Conservation (phyloP, 2,888 invertebrate species). For the Omphaloscelis lunosa region DNA sequence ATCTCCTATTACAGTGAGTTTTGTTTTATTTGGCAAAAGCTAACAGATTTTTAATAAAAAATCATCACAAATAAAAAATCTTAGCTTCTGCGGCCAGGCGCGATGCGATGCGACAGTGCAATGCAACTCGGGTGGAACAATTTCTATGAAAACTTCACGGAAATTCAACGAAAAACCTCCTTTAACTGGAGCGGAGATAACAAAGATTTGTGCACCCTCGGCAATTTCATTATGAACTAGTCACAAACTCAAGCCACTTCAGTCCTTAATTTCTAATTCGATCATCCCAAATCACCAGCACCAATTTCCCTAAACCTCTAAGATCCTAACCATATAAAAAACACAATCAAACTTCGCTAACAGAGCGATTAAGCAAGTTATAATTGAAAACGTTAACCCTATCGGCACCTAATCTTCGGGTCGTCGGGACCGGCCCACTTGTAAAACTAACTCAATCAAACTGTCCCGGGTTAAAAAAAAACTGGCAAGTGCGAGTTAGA, state of each 20-base stretch:
- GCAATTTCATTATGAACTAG: slow-evolving; percentile 11
- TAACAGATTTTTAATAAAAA: neutral
- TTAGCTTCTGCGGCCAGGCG: no score
- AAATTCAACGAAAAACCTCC: no score
- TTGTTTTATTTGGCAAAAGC: neutral
- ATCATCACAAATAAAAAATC: neutral
- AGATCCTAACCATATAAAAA: slow-evolving; percentile 59
- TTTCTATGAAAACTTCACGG: no score
- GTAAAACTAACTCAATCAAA: slow-evolving; percentile 69
- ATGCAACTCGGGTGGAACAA: no score
- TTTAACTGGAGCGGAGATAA: neutral
- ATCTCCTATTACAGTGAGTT: neutral
- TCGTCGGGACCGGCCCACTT: slow-evolving; percentile 53
- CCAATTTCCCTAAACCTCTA: slow-evolving; percentile 18
- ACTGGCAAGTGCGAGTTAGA: neutral
- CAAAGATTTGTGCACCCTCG: neutral
- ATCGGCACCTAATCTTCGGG: slow-evolving; percentile 61
- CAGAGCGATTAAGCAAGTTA: slow-evolving; percentile 65
- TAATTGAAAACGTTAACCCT: slow-evolving; percentile 70
- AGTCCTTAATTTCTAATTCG: slow-evolving; percentile 32
- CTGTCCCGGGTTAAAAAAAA: slow-evolving; percentile 53
- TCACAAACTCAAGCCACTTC: slow-evolving; percentile 32
- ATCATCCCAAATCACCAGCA: slow-evolving; percentile 22
- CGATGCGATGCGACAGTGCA: no score
- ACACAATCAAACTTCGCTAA: slow-evolving; percentile 55